Evolutionary conservation across 2,888 invertebrate genomes (phyloP), one percentile per base, ranked within the genome.

Genomic region (Erynnis tages): DNA sequence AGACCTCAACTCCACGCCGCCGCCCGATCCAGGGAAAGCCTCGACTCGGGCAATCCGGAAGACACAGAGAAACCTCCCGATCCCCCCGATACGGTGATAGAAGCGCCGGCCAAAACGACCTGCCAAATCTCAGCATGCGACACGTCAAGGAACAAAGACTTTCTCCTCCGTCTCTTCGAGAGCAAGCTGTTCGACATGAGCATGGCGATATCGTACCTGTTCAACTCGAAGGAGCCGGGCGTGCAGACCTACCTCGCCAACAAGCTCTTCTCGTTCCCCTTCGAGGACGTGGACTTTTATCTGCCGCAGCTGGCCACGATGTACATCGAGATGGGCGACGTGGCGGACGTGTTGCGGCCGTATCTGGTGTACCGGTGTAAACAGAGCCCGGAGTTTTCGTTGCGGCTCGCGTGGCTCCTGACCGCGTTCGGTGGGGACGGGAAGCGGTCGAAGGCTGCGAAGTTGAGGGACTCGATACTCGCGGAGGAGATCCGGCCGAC

Each of bases 201-300:
- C 63, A 98, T 99, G 93, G 99, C 99, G 59, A 96, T 99, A 75
- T 97, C 97, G 77, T 99, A 99, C 90, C 91, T 99, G 54, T 98
- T 98, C 84, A 98, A 98, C 81, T 98, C 98, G 30, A 98, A 99
- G 88, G 99, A 99, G 81, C 96, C 97, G 29, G 99, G 98, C 56
- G 98, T 99, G 61, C 96, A 98, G 74, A 96, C 96, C 68, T 99
- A 99, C 89, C 94, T 99, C 78, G 99, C 97, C 60, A 99, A 99
- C 90, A 96, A 97, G 86, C 93, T 99, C 90, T 99, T 99, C 87
- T 97, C 95, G 82, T 99, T 99, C 83, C 93, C 94, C 21, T 93
- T 96, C 79, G 92, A 91, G 60, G 97, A 98, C 65, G 97, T 99
- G 59, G 98, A 99, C 90, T 97, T 98, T 82, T 99, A 98, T 89